These are phyloP conservation scores for Meiosimyza decipiens DNA, from an alignment of 2,888 invertebrate species.

Conservation along the genomic window DNA sequence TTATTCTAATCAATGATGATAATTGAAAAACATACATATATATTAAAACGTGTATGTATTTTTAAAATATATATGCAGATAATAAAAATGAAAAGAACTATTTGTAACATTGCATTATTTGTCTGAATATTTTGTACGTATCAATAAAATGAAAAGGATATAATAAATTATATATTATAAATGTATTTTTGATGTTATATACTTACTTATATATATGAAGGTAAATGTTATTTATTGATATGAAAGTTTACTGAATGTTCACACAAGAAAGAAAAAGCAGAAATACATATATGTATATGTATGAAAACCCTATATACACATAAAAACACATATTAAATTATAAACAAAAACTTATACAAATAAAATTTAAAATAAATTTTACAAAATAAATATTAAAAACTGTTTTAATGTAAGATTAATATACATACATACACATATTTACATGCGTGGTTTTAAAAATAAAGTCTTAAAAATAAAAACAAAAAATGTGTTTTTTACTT, in stretches of 20 bases:
- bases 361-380: slow-evolving; percentile 5
- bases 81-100: background rate
- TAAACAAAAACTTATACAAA: slow-evolving; percentile 21
- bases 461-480: slow-evolving; percentile 3
- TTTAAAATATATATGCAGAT: no score
- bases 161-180: background rate
- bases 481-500: no score
- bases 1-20: background rate
- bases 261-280: background rate
- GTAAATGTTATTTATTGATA: background rate
- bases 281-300: slow-evolving; percentile 12
- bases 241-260: background rate
- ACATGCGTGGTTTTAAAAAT: slow-evolving; percentile 27
- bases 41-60: background rate
- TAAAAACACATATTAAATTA: slow-evolving; percentile 2
- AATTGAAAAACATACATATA: background rate
- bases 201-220: background rate
- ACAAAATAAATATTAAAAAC: slow-evolving; percentile 14
- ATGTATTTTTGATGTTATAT: slow-evolving; percentile 13
- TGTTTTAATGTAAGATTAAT: slow-evolving; percentile 1
- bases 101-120: background rate
- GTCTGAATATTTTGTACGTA: slow-evolving; percentile 9
- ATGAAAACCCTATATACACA: background rate
- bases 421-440: slow-evolving; percentile 19
- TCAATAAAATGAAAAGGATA: background rate